Percentiles rank a stretch among this genome's conserved stretches.
phyloP scores from a whole-genome alignment of 2,113 vertebrate genomes.

The Furnarius figulus region DNA sequence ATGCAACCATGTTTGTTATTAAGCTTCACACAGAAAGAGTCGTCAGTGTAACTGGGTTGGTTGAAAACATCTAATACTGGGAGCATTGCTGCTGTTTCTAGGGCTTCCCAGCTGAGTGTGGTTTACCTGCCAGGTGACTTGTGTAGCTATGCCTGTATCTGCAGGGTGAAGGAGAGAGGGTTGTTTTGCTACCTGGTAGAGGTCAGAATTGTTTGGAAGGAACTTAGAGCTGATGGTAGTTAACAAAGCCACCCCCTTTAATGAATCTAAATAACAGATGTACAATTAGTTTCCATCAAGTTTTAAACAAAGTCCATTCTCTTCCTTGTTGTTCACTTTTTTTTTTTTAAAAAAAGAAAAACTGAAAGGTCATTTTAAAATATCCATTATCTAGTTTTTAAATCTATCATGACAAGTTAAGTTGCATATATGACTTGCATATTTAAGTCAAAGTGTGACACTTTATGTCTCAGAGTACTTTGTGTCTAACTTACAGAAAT shows the following conservation, averaged over 20 bases:
- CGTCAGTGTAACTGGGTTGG: neutral
- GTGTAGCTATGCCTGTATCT: neutral
- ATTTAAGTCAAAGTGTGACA: neutral
- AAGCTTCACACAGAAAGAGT: neutral
- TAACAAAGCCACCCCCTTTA: neutral
- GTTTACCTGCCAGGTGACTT: neutral
- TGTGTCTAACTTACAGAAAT: rapidly evolving
- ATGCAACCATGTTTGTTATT: neutral
- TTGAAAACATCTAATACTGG: neutral
- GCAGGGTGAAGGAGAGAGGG: neutral
- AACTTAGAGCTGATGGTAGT: neutral
- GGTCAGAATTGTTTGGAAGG: neutral
- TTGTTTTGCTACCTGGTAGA: neutral
- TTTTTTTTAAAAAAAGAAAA: neutral
- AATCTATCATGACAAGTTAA: neutral
- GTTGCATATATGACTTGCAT: neutral
- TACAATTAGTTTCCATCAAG: neutral
- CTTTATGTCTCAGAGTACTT: neutral
- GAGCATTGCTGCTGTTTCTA: neutral
- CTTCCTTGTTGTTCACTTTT: neutral
- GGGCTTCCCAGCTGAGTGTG: neutral
- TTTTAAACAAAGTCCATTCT: neutral
- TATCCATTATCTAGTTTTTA: neutral
- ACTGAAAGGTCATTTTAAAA: neutral
- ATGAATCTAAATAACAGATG: neutral